Base-by-base conservation (phyloP, 2,113 vertebrate genomes). In the Amphiprion ocellaris region DNA sequence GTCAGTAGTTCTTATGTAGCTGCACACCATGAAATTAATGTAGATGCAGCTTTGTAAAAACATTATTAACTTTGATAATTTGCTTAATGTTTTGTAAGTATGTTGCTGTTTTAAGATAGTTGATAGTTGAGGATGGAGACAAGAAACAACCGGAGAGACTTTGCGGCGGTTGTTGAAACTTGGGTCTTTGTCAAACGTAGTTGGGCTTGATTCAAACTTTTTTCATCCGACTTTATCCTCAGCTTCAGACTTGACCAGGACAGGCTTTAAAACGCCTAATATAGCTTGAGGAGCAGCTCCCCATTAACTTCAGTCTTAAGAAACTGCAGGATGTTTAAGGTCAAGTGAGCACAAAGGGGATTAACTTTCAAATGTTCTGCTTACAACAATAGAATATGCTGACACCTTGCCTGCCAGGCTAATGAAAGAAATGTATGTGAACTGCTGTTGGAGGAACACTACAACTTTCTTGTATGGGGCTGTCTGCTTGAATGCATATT, bases 351-450 rank as follows among this genome's bases (percentile, higher is more conserved):
- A 14, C n/a, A 49, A 50, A 69, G 7, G 28, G 10, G 28, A 72
- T 33, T 67, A 19, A 73, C 65, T 55, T 76, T 69, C 77, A 81
- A 54, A 85, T 67, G 74, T 74, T 56, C 11, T 61, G 61, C 63
- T 80, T 47, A 37, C 64, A 73, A 41, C 58, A 60, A 68, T 75
- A 64, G 47, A 64, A 82, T 70, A 50, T 9, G 49, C 30, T 74
- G 80, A 86, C 75, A 74, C 68, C 54, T 83, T 54, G 53, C 71
- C 56, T 50, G 28, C 12, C 37, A 47, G 61, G 73, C 68, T 77
- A 81, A 80, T 83, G 69, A 54, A 74, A 83, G 19, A 71, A 73
- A 67, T 39, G 24, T 83, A 63, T 41, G 49, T 33, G 5, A 19
- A 52, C 24, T 76, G 28, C 39, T 41, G 39, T 41, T 12, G 46